These are phyloP conservation scores for Geophilus truncorum DNA, from an alignment of 2,888 invertebrate genomes.

Conservation along the genomic window DNA sequence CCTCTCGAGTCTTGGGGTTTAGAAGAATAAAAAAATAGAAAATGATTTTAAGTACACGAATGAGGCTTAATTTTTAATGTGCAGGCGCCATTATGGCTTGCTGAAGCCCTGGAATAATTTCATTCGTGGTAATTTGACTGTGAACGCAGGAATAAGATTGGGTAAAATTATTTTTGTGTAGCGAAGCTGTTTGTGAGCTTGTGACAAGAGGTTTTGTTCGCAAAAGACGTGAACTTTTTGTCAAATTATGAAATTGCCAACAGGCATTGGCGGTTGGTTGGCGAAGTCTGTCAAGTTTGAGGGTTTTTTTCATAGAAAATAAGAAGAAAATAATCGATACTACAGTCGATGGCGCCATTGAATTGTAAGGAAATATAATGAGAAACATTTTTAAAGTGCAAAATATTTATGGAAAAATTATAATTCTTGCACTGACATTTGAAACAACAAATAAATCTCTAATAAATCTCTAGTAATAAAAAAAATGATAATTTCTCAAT, in stretches of 20 bases:
- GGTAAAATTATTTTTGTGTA: not conserved
- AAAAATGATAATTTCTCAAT: too few species aligned
- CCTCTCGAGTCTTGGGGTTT: not conserved
- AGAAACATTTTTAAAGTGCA: not conserved
- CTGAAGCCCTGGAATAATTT: not conserved
- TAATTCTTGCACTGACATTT: too few species aligned
- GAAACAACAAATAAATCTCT: too few species aligned
- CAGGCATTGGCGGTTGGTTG: not conserved
- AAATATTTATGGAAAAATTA: not conserved
- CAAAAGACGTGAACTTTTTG: not conserved
- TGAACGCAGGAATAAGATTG: not conserved
- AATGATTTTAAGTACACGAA: not conserved
- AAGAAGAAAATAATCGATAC: not conserved
- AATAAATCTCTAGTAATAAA: too few species aligned
- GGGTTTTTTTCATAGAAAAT: not conserved
- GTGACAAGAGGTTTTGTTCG: slow-evolving; percentile 1
- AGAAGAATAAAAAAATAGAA: too few species aligned
- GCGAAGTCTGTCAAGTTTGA: not conserved
- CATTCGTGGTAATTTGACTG: not conserved
- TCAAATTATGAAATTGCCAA: slow-evolving; percentile 21
- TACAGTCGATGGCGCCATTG: not conserved
- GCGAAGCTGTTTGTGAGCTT: not conserved
- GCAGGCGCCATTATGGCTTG: not conserved
- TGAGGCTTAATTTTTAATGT: not conserved
- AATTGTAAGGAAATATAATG: not conserved